Conservation (phyloP, 2,797 vertebrate species). For the Peromyscus attwateri region DNA sequence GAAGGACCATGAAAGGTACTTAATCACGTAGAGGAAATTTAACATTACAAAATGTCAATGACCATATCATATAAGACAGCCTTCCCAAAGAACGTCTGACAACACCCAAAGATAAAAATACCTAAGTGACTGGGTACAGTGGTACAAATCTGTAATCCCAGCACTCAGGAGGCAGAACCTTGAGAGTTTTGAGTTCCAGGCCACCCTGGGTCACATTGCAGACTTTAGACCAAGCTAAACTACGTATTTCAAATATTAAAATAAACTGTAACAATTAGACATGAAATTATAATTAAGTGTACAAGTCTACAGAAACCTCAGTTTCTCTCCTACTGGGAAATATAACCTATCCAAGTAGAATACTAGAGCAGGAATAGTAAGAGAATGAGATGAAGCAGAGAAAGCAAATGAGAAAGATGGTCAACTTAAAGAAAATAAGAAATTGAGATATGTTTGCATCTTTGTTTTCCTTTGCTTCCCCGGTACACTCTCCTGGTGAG, state of each 20-base stretch:
- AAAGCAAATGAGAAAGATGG: background rate
- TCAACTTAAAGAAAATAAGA: background rate
- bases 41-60: slow-evolving; percentile 28
- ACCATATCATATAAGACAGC: background rate
- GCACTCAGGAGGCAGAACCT: background rate
- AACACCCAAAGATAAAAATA: background rate
- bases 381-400: background rate
- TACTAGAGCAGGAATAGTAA: background rate
- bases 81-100: slow-evolving; percentile 53
- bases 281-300: slow-evolving; percentile 33
- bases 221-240: background rate
- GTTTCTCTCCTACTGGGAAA: background rate
- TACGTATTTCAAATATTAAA: background rate
- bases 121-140: background rate
- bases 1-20: background rate
- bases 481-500: background rate
- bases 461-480: slow-evolving; percentile 29
- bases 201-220: background rate
- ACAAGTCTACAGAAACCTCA: background rate
- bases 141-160: background rate
- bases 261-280: slow-evolving; percentile 30
- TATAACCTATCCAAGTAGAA: background rate
- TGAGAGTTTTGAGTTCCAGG: background rate
- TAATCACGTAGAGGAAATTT: slow-evolving; percentile 8
- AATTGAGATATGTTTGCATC: background rate